phyloP scores from a whole-genome alignment of 2,888 invertebrate species.

The Drosophila quinaria region DNA sequence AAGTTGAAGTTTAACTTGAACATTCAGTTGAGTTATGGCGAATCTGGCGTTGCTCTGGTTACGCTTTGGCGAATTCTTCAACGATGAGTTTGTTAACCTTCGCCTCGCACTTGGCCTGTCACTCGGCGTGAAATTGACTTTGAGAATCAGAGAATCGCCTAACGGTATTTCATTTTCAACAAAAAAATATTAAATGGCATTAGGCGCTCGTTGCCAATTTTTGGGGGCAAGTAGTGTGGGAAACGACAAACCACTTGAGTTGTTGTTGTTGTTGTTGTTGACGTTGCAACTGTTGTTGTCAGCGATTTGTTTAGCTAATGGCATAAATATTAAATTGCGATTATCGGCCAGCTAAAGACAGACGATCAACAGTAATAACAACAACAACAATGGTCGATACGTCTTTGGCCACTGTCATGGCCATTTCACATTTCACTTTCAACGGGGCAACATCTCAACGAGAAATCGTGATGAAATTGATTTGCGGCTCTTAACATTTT shows the following conservation, averaged over 20 bases:
- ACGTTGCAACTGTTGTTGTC: constrained; percentile 40
- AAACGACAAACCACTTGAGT: constrained; percentile 17
- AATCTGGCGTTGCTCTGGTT: constrained; percentile 65
- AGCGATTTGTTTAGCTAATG: constrained; percentile 72
- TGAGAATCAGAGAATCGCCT: constrained; percentile 30
- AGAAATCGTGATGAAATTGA: constrained; percentile 83
- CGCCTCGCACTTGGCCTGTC: constrained; percentile 44
- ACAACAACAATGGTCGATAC: constrained; percentile 25
- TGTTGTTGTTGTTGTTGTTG: not conserved
- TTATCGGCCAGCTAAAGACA: constrained; percentile 58
- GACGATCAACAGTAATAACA: constrained; percentile 27
- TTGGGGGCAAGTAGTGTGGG: constrained; percentile 39
- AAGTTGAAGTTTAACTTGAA: constrained; percentile 28
- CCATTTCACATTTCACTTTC: constrained; percentile 74
- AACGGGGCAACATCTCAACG: constrained; percentile 72
- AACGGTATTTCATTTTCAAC: constrained; percentile 38
- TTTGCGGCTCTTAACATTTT: constrained; percentile 70
- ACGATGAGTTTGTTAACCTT: constrained; percentile 72
- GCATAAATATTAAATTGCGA: constrained; percentile 76
- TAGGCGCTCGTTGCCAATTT: constrained; percentile 11
- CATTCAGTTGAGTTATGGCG: constrained; percentile 53
- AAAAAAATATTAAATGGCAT: constrained; percentile 48
- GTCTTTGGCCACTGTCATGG: constrained; percentile 69
- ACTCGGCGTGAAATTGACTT: constrained; percentile 56
- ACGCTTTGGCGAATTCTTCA: constrained; percentile 71